Conservation (phyloP, 2,797 vertebrate species). For the Hypotaenidia okinawae region DNA sequence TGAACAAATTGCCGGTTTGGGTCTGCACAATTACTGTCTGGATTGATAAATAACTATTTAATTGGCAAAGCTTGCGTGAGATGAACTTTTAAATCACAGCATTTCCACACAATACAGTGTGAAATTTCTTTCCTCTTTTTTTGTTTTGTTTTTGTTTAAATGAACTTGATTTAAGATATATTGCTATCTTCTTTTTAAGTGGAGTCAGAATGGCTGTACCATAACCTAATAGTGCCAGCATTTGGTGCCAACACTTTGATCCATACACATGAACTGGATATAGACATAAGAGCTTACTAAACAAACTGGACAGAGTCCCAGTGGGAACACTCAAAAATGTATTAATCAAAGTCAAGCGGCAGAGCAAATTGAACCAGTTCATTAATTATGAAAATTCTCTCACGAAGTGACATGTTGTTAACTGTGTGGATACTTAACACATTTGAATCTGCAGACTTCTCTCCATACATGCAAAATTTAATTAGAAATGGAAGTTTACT, state of each 20-base stretch:
- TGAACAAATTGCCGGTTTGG: constrained; percentile 56
- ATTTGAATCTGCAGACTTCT: constrained; percentile 33
- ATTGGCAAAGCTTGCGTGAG: constrained; percentile 60
- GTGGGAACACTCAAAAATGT: constrained; percentile 75
- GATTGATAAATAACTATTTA: constrained; percentile 66
- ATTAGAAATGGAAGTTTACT: not conserved
- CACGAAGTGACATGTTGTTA: constrained; percentile 79
- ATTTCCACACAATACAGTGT: constrained; percentile 62
- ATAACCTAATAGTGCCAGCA: constrained; percentile 20
- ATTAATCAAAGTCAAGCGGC: constrained; percentile 83
- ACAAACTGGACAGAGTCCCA: constrained; percentile 78
- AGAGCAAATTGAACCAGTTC: constrained; percentile 82
- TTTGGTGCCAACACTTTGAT: constrained; percentile 72
- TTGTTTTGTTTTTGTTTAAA: not conserved
- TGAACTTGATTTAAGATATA: constrained; percentile 23
- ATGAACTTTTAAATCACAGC: constrained; percentile 62
- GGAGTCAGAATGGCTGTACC: constrained; percentile 54
- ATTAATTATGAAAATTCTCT: constrained; percentile 86
- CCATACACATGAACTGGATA: constrained; percentile 69
- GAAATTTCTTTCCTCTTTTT: constrained; percentile 59
- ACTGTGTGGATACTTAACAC: constrained; percentile 73
- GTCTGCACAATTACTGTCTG: constrained; percentile 53
- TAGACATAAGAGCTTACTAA: constrained; percentile 79
- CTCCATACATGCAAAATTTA: constrained; percentile 11
- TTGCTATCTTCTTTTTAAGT: constrained; percentile 59